Percentiles rank a stretch among this genome's conserved stretches.
These are phyloP conservation scores for Myotis davidii DNA, from an alignment of 2,113 vertebrate genomes.

Conservation along the genomic window DNA sequence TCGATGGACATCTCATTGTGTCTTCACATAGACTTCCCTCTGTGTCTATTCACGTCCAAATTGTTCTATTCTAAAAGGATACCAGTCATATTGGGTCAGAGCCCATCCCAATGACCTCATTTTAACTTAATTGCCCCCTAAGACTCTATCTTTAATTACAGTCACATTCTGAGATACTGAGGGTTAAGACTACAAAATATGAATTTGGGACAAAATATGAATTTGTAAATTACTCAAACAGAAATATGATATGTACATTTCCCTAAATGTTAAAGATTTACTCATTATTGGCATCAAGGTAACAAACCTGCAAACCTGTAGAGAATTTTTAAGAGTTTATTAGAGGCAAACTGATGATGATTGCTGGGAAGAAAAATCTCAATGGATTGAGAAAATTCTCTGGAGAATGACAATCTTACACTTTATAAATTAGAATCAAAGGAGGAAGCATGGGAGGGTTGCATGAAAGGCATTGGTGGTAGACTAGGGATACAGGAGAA, in stretches of 20 bases:
- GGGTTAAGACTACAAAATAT: background rate
- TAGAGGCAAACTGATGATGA: background rate
- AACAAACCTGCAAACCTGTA: background rate
- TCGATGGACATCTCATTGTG: background rate
- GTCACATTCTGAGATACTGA: background rate
- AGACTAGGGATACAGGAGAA: background rate
- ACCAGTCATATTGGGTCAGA: background rate
- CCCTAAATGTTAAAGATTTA: background rate
- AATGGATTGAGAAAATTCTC: background rate
- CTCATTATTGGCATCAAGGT: background rate
- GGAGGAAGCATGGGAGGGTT: background rate
- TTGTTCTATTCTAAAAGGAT: background rate
- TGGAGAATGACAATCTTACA: background rate
- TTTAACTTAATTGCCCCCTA: background rate
- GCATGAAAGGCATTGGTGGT: background rate
- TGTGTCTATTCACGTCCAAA: background rate
- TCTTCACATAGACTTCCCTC: background rate
- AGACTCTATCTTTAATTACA: background rate
- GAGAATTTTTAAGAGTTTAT: background rate
- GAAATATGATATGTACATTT: background rate
- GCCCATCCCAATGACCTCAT: background rate
- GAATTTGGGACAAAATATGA: background rate
- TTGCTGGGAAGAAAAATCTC: background rate
- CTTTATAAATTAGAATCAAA: background rate
- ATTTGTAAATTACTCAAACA: background rate